Evolutionary conservation across 1,140 invertebrate species (phyloP), one percentile per base, ranked within the genome.

Genomic region (Drosophila serrata): DNA sequence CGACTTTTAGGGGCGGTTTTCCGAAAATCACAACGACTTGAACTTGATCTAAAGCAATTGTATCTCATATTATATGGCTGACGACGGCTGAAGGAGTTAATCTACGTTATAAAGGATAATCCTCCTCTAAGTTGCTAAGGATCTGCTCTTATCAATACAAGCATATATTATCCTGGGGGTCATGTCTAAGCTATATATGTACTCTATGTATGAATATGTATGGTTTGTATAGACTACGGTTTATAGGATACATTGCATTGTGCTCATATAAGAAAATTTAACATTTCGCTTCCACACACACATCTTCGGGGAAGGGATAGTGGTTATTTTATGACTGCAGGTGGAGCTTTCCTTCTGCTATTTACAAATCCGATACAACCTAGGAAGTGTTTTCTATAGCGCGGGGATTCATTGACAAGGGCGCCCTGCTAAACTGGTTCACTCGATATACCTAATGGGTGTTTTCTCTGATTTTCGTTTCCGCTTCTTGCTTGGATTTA

Each of bases 181-280:
- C 51, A 6, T 27, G 13, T 72, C 65, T 72, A 72, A 39, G 69
- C 42, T 75, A 55, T 78, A 55, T 78, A 60, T 63, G 46, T 60
- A 81, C 51, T 76, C 35, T 70, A 73, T 46, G 49, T 75, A 75
- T 57, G 51, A 75, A 62, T 75, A 72, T 75, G 70, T 79, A 64
- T 79, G 37, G 37, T 81, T 56, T 85, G 53, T 88, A 82, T 64
- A 75, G 68, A 88, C 85, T 88, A 88, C 85, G 80, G 81, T 68
- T 90, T 90, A 90, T 90, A 90, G 85, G 85, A 90, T 90, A 90
- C 85, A 90, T 90, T 90, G 85, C 85, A 90, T 90, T 90, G 85
- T 90, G 85, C 85, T 90, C 85, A 79, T 90, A 81, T 88, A 67
- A 85, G 82, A 76, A 86, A 88, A 77, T 90, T 84, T 85, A 81